These are phyloP conservation scores for Trichogramma dendrolimi DNA, from an alignment of 2,888 invertebrate species.

Conservation along the genomic window DNA sequence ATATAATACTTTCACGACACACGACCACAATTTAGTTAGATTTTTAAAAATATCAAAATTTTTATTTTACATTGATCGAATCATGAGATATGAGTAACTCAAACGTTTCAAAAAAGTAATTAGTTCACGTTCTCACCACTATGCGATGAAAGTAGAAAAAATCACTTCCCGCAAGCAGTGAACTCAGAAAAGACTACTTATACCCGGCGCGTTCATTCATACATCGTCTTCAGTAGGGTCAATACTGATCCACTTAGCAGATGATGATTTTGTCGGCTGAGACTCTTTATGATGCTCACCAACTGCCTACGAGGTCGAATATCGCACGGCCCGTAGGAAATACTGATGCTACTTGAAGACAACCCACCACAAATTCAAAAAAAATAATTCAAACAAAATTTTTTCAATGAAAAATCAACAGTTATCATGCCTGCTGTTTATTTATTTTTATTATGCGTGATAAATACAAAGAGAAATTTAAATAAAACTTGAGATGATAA, in stretches of 20 bases:
- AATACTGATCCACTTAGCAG: slow-evolving; percentile 48
- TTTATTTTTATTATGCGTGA: no score
- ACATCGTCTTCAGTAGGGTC: slow-evolving; percentile 46
- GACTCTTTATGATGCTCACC: slow-evolving; percentile 45
- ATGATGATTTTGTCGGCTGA: slow-evolving; percentile 46
- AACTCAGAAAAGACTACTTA: slow-evolving; percentile 11
- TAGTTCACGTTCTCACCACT: no score
- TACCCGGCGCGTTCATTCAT: rapidly evolving
- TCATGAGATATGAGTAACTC: no score
- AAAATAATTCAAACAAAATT: neutral
- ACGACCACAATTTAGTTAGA: no score
- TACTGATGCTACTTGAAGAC: slow-evolving; percentile 46
- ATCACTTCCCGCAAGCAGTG: slow-evolving; percentile 25
- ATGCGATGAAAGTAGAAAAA: neutral
- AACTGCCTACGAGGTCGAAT: slow-evolving; percentile 31
- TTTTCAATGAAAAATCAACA: no score
- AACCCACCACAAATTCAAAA: neutral
- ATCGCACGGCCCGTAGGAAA: slow-evolving; percentile 41
- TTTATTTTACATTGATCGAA: no score
- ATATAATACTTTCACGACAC: no score
- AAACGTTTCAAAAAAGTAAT: no score
- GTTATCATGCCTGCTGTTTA: no score
- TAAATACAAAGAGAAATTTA: no score
- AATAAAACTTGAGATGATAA: no score
- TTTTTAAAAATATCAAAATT: no score